Base-by-base conservation (phyloP, 2,797 vertebrate genomes). In the Crypturellus tataupa region DNA sequence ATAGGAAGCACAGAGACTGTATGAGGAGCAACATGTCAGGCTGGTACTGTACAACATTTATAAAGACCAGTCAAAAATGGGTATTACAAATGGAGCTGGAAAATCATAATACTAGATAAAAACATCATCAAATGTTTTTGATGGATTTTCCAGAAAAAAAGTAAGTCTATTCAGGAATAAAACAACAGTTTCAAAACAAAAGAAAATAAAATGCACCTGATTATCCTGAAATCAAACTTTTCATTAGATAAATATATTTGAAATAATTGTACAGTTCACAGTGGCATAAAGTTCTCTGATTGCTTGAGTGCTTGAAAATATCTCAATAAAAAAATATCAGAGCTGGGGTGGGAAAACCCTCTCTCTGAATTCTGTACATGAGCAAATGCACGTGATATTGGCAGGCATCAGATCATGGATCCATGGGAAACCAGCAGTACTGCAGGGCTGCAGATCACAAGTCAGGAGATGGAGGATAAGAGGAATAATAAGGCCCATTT, bases 401-500 rank as follows among this genome's bases (percentile, higher is more conserved):
- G 80, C 85, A 97, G 96, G 97, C 85, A 95, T 97, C 47, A 68
- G 90, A 88, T 96, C 64, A 47, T 9, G 90, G 62, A 94, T 96
- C 95, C 95, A 87, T 49, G 87, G 94, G 94, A 94, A 94, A 95
- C 80, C 85, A 94, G 96, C 89, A 96, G 96, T 64, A 86, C 84
- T 21, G 25, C 81, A 94, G 76, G 84, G 92, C 11, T 94, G 92
- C 46, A 83, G 92, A 93, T 99, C 98, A 99, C 97, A 99, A 98
- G 86, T 98, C 97, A 70, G 98, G 98, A 85, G 98, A 99, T n/a
- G 98, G 97, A 58, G 98, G 98, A 35, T 98, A 97, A 5, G 97
- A 97, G 14, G 97, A 95, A 77, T 96, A 98, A 95, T 98, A 98
- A 55, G 98, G 98, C 94, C 99, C 98, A 7, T 99, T 99, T 97